Base-by-base conservation (phyloP, 1,140 invertebrate species). In the Diachasma alloeum region DNA sequence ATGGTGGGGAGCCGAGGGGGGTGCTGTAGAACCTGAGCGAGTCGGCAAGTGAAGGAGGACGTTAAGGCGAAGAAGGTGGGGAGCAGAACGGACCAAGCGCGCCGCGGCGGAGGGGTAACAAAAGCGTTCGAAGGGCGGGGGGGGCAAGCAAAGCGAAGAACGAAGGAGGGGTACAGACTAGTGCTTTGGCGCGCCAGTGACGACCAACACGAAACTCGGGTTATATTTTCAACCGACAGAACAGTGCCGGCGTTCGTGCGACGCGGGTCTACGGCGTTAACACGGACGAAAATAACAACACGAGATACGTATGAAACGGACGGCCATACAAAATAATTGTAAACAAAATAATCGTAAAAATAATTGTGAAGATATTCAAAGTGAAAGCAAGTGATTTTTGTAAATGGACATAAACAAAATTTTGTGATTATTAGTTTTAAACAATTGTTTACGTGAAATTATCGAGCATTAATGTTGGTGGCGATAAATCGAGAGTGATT, bases 171-270 rank as follows among this genome's bases (percentile, higher is more conserved):
- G 42, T 71, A 72, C 66, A 71, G 15, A 6, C 8, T 63, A 68
- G 67, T 83, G 84, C 76, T 83, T 84, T 85, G 84, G 80, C 83
- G 83, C 82, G 84, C 42, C 19, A 37, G 53, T 79, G 83, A 82
- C 78, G 82, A 83, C 82, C n/a, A 68, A 6, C 31, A 82, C 81
- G 79, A 82, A 83, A 82, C 79, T 86, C 81, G 74, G 78, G 84
- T n/a, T 66, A 13, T 66, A 85, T 87, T 89, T 85, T 78, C 83
- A 85, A 85, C 83, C 80, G 80, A 80, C 85, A 85, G 87, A 85
- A 77, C 79, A 81, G 82, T 86, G 72, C 77, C 80, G 84, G 82
- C 82, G 78, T 78, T 84, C 82, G 80, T 81, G 81, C 82, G 79
- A 85, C 70, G 81, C 79, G 82, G 82, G 70, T 81, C 79, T 80